phyloP scores from a whole-genome alignment of 1,140 invertebrate species.

The Myzus persicae region DNA sequence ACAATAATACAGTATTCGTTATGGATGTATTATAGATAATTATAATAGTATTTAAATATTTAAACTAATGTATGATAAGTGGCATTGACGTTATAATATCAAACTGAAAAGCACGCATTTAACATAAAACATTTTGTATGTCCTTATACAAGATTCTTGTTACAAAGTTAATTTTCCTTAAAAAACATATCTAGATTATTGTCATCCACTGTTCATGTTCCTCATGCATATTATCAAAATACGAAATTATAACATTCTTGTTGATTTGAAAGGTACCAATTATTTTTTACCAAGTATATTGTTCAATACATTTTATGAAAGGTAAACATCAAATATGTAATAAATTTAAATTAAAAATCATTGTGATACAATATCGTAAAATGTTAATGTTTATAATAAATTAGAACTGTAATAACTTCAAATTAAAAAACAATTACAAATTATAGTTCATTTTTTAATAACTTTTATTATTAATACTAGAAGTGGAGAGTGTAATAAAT shows the following conservation, averaged over 20 bases:
- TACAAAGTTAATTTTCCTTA: background rate
- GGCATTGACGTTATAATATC: too few relatives aligned
- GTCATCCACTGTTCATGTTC: too few relatives aligned
- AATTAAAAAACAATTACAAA: background rate
- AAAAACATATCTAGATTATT: background rate
- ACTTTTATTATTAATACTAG: background rate
- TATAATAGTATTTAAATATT: too few relatives aligned
- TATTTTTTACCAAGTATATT: background rate
- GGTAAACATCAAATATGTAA: background rate
- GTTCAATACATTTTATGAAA: background rate
- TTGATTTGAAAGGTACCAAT: background rate
- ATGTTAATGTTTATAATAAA: background rate
- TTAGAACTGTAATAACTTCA: background rate
- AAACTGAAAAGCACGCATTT: too few relatives aligned
- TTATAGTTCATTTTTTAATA: background rate
- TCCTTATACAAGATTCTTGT: too few relatives aligned
- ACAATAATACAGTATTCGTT: too few relatives aligned
- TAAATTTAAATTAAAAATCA: background rate
- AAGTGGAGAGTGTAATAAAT: too few relatives aligned
- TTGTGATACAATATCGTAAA: background rate
- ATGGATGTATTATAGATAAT: too few relatives aligned
- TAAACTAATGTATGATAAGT: too few relatives aligned
- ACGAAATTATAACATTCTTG: too few relatives aligned
- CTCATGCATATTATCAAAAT: too few relatives aligned
- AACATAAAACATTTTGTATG: too few relatives aligned